These are phyloP conservation scores for Nymphalis urticae DNA, from an alignment of 2,888 invertebrate genomes.

Conservation along the genomic window DNA sequence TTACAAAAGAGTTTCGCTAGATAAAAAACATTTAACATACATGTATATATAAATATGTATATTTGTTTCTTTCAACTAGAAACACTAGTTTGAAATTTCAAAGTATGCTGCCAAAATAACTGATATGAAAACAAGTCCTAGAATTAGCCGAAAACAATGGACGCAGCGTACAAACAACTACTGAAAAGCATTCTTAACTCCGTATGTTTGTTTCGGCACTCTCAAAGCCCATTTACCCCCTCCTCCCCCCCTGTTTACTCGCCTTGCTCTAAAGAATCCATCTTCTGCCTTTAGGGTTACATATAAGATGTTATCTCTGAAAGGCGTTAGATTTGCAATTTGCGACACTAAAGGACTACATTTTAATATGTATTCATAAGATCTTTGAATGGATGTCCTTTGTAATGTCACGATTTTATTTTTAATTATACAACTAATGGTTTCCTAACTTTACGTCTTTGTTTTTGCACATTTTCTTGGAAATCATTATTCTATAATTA, in stretches of 20 bases:
- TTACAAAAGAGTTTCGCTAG: too few species aligned
- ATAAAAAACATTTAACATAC: neutral
- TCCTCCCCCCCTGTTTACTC: constrained; percentile 23
- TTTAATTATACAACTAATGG: neutral
- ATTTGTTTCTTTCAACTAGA: constrained; percentile 7
- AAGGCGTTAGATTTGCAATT: constrained; percentile 22
- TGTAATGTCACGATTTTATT: neutral
- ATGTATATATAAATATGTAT: neutral
- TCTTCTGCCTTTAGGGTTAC: constrained; percentile 19
- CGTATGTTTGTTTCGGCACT: constrained; percentile 60
- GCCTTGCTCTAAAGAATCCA: constrained; percentile 20
- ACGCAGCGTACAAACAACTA: constrained; percentile 44
- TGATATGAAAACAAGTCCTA: constrained; percentile 41
- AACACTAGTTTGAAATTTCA: constrained; percentile 22
- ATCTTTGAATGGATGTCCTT: neutral
- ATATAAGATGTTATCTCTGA: constrained; percentile 21
- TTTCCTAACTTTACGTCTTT: neutral
- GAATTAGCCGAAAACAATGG: constrained; percentile 51
- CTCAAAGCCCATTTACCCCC: constrained; percentile 39
- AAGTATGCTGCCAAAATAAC: constrained; percentile 17
- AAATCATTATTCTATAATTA: too few species aligned
- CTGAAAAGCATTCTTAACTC: constrained; percentile 50
- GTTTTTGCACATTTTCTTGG: neutral
- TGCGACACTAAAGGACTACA: constrained; percentile 18
- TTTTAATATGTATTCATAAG: constrained; percentile 21